Conservation (phyloP, 2,113 vertebrate species). For the Sorex araneus region DNA sequence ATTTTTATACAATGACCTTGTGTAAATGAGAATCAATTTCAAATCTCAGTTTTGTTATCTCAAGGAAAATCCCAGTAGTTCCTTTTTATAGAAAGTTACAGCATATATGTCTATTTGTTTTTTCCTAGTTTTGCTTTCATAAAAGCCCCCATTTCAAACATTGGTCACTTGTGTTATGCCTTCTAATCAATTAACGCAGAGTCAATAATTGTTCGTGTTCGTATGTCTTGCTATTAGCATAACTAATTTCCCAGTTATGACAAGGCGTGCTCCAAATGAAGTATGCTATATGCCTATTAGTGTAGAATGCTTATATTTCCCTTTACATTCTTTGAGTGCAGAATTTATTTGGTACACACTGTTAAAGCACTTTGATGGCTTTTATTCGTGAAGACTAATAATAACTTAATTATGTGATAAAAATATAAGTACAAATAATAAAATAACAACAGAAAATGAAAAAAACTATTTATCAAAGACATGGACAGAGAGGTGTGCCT, state of each 20-base stretch:
- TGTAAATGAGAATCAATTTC: neutral
- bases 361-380: constrained; percentile 34
- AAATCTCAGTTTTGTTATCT: neutral
- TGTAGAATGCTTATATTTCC: constrained; percentile 52
- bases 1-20: too few relatives aligned
- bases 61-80: neutral
- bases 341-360: constrained; percentile 24
- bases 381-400: constrained; percentile 68
- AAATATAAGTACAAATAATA: constrained; percentile 78
- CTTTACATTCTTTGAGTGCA: constrained; percentile 53
- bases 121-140: neutral
- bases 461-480: constrained; percentile 77
- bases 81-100: neutral
- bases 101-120: constrained; percentile 10
- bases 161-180: neutral
- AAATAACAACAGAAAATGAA: constrained; percentile 75
- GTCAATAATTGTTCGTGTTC: neutral
- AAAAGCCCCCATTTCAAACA: constrained; percentile 41
- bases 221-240: neutral
- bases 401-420: constrained; percentile 80
- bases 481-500: constrained; percentile 67
- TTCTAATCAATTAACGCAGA: neutral
- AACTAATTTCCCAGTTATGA: constrained; percentile 22
- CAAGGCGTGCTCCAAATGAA: constrained; percentile 48
- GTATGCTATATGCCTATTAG: neutral